Conservation (phyloP, 2,888 invertebrate species). For the Scotopteryx bipunctaria region DNA sequence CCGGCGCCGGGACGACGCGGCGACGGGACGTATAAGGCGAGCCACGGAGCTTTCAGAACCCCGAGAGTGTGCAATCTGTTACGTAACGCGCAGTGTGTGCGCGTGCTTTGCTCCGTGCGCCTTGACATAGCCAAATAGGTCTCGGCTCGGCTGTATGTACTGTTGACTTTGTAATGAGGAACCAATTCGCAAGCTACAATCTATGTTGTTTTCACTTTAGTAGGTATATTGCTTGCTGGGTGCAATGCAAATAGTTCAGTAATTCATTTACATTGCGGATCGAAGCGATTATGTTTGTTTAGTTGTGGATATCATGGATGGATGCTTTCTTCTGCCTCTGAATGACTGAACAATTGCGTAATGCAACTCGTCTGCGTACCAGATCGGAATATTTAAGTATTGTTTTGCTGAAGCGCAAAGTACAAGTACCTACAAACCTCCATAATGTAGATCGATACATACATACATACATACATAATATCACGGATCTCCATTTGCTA, state of each 20-base stretch:
- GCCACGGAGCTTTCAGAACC: slow-evolving; percentile 10
- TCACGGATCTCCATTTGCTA: no score
- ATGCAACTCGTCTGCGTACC: background rate
- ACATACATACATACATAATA: no score
- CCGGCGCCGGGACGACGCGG: no score
- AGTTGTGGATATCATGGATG: background rate
- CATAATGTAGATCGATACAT: no score
- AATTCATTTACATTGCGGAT: no score
- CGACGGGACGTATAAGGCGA: slow-evolving; percentile 13
- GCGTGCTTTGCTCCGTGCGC: slow-evolving; percentile 7
- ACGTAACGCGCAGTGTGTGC: slow-evolving; percentile 5
- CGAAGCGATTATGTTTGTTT: background rate
- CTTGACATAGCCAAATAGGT: slow-evolving; percentile 26
- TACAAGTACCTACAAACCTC: no score
- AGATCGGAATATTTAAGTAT: background rate
- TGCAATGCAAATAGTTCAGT: no score
- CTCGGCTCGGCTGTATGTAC: slow-evolving; percentile 7
- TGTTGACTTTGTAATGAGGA: slow-evolving; percentile 21
- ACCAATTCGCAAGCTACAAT: background rate
- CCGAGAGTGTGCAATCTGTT: slow-evolving; percentile 8
- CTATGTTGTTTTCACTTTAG: no score
- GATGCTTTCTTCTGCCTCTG: background rate
- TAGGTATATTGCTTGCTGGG: no score
- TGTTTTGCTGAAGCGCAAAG: background rate
- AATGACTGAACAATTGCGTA: background rate